These are phyloP conservation scores for Romanomermis culicivorax DNA, from an alignment of 2,888 invertebrate species.

Conservation along the genomic window DNA sequence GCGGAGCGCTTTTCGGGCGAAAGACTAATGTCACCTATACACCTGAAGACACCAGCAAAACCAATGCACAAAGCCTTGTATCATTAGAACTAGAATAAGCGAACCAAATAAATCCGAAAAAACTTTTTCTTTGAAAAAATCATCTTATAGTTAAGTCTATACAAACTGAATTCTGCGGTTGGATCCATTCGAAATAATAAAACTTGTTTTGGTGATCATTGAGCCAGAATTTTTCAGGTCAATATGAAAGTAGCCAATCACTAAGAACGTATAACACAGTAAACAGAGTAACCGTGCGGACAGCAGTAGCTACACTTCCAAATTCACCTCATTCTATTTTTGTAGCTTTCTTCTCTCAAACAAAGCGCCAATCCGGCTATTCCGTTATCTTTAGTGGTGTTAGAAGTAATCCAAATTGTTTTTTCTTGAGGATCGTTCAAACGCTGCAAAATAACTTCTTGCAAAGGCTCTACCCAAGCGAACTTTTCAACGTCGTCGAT, in stretches of 20 bases:
- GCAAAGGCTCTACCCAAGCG: constrained; percentile 11
- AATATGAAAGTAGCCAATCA: too few relatives aligned
- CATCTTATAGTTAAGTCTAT: background rate
- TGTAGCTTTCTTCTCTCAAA: constrained; percentile 64
- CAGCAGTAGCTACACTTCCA: constrained; percentile 8
- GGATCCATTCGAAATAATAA: too few relatives aligned
- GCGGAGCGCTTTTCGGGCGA: background rate
- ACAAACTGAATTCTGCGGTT: too few relatives aligned
- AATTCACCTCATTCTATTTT: constrained; percentile 46
- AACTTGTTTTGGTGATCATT: too few relatives aligned
- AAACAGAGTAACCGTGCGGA: too few relatives aligned
- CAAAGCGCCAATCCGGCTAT: constrained; percentile 73
- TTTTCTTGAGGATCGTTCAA: constrained; percentile 42
- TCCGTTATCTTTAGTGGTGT: constrained; percentile 49
- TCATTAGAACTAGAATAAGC: background rate
- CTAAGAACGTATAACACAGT: too few relatives aligned
- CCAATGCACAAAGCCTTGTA: too few relatives aligned
- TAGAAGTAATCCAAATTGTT: constrained; percentile 29
- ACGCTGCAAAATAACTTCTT: constrained; percentile 40
- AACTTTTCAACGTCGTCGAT: constrained; percentile 42
- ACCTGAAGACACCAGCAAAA: too few relatives aligned
- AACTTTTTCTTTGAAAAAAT: background rate
- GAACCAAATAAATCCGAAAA: background rate
- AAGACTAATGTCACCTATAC: constrained; percentile 1
- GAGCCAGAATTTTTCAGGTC: too few relatives aligned